These are phyloP conservation scores for Apistogramma diplotaenia DNA, from an alignment of 2,113 vertebrate genomes.

Conservation along the genomic window DNA sequence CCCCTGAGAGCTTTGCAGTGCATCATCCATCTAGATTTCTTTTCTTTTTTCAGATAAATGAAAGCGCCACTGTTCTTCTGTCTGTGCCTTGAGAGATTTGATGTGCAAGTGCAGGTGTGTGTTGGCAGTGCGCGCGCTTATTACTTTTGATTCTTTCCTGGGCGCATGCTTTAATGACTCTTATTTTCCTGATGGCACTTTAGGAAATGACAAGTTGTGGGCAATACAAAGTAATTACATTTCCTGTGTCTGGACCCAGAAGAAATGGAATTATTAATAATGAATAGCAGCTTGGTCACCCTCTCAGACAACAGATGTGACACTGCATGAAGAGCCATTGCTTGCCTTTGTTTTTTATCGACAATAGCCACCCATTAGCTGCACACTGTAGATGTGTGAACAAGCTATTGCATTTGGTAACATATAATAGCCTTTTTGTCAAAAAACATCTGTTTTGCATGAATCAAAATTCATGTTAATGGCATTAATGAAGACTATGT, in stretches of 20 bases:
- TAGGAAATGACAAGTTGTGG: constrained; percentile 72
- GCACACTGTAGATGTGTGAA: background rate
- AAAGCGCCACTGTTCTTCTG: constrained; percentile 20
- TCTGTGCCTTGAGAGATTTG: constrained; percentile 35
- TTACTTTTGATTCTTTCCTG: constrained; percentile 55
- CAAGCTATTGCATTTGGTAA: background rate
- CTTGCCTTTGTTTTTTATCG: constrained; percentile 49
- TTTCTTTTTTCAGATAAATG: constrained; percentile 19
- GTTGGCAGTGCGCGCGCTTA: constrained; percentile 25
- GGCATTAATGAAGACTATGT: background rate
- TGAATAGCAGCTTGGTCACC: constrained; percentile 52
- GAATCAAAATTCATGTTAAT: constrained; percentile 1
- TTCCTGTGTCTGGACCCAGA: constrained; percentile 57
- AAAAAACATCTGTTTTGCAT: constrained; percentile 16
- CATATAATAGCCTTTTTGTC: background rate
- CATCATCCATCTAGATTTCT: constrained; percentile 42
- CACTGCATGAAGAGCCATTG: constrained; percentile 18
- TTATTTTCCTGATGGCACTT: constrained; percentile 74
- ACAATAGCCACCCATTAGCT: constrained; percentile 28
- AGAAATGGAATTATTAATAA: constrained; percentile 69
- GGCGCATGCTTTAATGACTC: constrained; percentile 60
- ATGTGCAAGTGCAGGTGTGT: background rate
- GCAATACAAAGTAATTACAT: constrained; percentile 72
- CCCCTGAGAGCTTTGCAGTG: constrained; percentile 18
- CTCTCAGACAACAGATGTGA: constrained; percentile 44